These are phyloP conservation scores for Carpatolechia fugitivella DNA, from an alignment of 2,888 invertebrate genomes.

Conservation along the genomic window DNA sequence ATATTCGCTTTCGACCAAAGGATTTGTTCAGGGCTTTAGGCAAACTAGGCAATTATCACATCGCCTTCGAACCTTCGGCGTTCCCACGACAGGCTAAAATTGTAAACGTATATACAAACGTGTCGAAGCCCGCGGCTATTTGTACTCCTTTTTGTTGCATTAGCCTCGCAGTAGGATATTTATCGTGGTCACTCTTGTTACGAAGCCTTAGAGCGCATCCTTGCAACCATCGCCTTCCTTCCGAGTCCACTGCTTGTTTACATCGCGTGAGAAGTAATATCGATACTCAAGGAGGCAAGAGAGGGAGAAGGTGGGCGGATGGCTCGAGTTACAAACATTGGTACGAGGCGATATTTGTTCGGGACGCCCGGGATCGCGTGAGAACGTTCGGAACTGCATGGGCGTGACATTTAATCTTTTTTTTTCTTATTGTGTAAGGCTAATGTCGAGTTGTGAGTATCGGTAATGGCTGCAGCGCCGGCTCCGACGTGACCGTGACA, in stretches of 20 bases:
- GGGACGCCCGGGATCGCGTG: conserved; percentile 62
- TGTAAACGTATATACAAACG: conserved; percentile 64
- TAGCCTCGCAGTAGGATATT: conserved; percentile 46
- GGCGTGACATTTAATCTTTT: conserved; percentile 74
- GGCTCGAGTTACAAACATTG: conserved; percentile 53
- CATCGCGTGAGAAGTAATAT: conserved; percentile 21
- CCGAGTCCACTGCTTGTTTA: conserved; percentile 41
- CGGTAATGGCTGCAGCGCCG: conserved; percentile 52
- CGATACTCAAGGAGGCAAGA: not conserved
- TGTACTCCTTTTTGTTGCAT: conserved; percentile 55
- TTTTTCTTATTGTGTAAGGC: conserved; percentile 57
- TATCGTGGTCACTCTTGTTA: conserved; percentile 55
- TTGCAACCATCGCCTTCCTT: conserved; percentile 27
- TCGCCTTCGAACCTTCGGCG: conserved; percentile 49
- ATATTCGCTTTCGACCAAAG: conserved; percentile 48
- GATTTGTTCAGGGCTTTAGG: conserved; percentile 62
- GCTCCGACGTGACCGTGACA: conserved; percentile 69
- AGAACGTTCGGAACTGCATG: conserved; percentile 73
- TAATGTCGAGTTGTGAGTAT: conserved; percentile 60
- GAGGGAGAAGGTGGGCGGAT: conserved; percentile 46
- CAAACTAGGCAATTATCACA: conserved; percentile 72
- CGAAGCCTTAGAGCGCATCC: conserved; percentile 59
- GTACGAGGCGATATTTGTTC: conserved; percentile 64
- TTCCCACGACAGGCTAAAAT: conserved; percentile 73
- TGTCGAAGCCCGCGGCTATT: conserved; percentile 61